Percentiles rank a stretch among this genome's conserved stretches.
phyloP scores from a whole-genome alignment of 2,888 invertebrate genomes.

The Phaonia tiefii region DNA sequence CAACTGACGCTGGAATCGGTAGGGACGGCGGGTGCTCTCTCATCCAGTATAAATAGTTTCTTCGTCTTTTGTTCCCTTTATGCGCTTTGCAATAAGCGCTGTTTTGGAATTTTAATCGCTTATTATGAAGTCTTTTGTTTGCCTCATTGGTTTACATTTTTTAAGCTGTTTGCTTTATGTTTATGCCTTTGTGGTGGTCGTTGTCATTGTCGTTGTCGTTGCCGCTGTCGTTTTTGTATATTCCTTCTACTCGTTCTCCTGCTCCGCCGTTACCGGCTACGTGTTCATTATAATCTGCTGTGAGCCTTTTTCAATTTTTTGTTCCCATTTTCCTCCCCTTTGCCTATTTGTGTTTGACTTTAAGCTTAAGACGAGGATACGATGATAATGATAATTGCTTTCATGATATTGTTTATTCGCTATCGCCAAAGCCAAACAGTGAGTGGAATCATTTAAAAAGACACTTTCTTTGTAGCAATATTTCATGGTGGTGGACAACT shows the following conservation, averaged over 20 bases:
- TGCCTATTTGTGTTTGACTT: slow-evolving; percentile 18
- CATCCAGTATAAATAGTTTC: background rate
- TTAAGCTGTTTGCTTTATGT: slow-evolving; percentile 62
- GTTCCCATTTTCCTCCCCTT: background rate
- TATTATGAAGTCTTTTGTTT: slow-evolving; percentile 68
- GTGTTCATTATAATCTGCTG: slow-evolving; percentile 62
- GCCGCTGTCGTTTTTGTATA: background rate
- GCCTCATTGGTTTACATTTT: slow-evolving; percentile 70
- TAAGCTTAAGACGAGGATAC: slow-evolving; percentile 17
- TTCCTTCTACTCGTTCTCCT: slow-evolving; percentile 39
- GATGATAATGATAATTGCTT: slow-evolving; percentile 28
- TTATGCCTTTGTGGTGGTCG: slow-evolving; percentile 18
- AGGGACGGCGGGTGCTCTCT: background rate
- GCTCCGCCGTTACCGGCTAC: slow-evolving; percentile 66
- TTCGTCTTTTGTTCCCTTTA: slow-evolving; percentile 11
- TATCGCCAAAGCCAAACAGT: too few species aligned
- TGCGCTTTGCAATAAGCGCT: slow-evolving; percentile 43
- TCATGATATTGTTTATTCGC: slow-evolving; percentile 16
- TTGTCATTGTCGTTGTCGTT: slow-evolving; percentile 1
- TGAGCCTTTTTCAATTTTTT: background rate
- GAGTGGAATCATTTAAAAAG: too few species aligned
- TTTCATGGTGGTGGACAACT: too few species aligned
- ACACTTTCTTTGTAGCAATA: too few species aligned
- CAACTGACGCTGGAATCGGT: slow-evolving; percentile 5
- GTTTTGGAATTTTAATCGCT: slow-evolving; percentile 69